Percentiles rank a stretch among this genome's conserved stretches.
These are phyloP conservation scores for Tryphoninae sp. DNA, from an alignment of 2,888 invertebrate genomes.

Conservation along the genomic window DNA sequence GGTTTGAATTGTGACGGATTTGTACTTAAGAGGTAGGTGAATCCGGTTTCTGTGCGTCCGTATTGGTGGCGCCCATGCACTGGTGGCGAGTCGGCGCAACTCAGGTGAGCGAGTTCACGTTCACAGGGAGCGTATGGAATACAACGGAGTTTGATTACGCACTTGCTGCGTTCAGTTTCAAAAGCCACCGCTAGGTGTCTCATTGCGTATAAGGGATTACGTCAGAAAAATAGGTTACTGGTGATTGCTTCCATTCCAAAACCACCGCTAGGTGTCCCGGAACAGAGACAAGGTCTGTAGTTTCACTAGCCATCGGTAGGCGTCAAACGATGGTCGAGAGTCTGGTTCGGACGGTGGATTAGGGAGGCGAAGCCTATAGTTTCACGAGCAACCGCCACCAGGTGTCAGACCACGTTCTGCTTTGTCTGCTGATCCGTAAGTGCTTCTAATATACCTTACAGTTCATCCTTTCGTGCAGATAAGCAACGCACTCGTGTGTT, in stretches of 20 bases:
- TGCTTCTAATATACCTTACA: constrained; percentile 17
- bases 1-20: background rate
- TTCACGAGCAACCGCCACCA: background rate
- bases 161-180: background rate
- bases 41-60: background rate
- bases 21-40: background rate
- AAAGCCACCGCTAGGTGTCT: background rate
- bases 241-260: background rate
- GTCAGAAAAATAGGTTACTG: background rate
- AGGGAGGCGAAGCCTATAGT: background rate
- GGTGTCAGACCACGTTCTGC: constrained; percentile 1
- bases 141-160: too few species aligned
- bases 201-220: too few species aligned
- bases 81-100: background rate
- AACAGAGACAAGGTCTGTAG: too few species aligned
- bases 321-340: background rate
- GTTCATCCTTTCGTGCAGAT: constrained; percentile 3
- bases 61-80: background rate
- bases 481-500: constrained; percentile 27
- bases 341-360: background rate
- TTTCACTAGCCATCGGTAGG: too few species aligned
- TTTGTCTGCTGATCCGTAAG: constrained; percentile 3
- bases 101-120: too few species aligned
- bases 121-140: too few species aligned
- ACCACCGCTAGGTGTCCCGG: background rate